Evolutionary conservation across 1,140 invertebrate species (phyloP).

Genomic region (Stenopsyche tienmushanensis): DNA sequence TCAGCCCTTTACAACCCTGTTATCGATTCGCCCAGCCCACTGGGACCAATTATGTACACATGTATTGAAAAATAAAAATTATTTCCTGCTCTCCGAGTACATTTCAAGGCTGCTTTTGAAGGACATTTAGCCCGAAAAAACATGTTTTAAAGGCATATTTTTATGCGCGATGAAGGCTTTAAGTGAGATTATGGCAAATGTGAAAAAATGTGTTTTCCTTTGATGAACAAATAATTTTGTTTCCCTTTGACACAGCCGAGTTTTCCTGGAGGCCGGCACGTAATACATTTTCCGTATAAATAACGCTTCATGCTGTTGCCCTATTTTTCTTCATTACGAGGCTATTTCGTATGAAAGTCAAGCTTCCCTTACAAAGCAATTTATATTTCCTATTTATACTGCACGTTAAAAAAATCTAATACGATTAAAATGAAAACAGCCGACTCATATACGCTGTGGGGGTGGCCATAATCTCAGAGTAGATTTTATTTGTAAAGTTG

Average conservation of each 20-base stretch:
- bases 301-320: constrained; percentile 17
- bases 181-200: too few relatives aligned
- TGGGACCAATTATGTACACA: too few relatives aligned
- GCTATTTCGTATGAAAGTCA: constrained; percentile 23
- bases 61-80: too few relatives aligned
- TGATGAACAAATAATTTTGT: constrained; percentile 6
- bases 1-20: too few relatives aligned
- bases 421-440: constrained; percentile 21
- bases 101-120: too few relatives aligned
- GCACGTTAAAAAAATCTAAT: constrained; percentile 14
- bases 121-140: too few relatives aligned
- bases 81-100: too few relatives aligned
- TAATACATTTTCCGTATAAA: constrained; percentile 23
- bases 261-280: constrained; percentile 9
- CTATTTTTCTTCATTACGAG: constrained; percentile 27
- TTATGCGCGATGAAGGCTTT: too few relatives aligned
- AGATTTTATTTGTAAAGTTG: background rate
- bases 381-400: constrained; percentile 27
- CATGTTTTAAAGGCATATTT: too few relatives aligned
- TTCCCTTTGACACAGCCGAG: background rate
- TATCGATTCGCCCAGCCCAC: too few relatives aligned
- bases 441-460: constrained; percentile 1
- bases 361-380: constrained; percentile 18
- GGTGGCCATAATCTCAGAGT: background rate
- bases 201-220: too few relatives aligned